phyloP scores from a whole-genome alignment of 2,797 vertebrate genomes.

The Lagodon rhomboides region DNA sequence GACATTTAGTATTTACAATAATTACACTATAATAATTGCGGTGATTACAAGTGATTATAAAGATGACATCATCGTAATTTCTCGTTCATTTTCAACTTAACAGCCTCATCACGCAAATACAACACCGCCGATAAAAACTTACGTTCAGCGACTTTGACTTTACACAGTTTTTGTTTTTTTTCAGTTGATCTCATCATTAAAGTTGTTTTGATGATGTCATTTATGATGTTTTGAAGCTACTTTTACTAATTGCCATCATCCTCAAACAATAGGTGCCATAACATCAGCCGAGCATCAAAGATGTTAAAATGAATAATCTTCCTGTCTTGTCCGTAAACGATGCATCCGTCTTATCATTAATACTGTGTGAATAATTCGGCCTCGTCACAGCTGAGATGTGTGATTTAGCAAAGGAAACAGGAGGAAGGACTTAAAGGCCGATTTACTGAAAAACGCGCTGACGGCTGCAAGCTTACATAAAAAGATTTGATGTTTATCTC shows the following conservation, averaged over 20 bases:
- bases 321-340: constrained; percentile 9
- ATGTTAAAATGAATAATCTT: neutral
- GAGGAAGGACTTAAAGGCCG: constrained; percentile 10
- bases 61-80: constrained; percentile 62
- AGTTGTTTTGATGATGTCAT: constrained; percentile 51
- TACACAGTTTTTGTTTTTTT: constrained; percentile 12
- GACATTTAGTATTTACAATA: constrained; percentile 68
- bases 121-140: constrained; percentile 36
- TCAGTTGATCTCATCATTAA: constrained; percentile 37
- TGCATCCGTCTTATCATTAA: constrained; percentile 44
- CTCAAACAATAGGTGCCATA: constrained; percentile 27
- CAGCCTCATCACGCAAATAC: constrained; percentile 54
- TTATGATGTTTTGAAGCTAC: constrained; percentile 41
- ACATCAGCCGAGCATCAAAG: constrained; percentile 10
- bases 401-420: constrained; percentile 23
- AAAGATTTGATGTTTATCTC: constrained; percentile 50
- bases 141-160: constrained; percentile 35
- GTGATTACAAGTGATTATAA: constrained; percentile 68
- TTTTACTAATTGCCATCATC: constrained; percentile 37
- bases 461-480: constrained; percentile 28
- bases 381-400: constrained; percentile 25
- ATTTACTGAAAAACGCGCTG: constrained; percentile 14
- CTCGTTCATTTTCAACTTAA: constrained; percentile 51
- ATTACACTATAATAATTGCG: constrained; percentile 64
- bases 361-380: constrained; percentile 41